Base-by-base conservation (phyloP, 2,888 invertebrate genomes). In the Melikaiella ostensackeni region DNA sequence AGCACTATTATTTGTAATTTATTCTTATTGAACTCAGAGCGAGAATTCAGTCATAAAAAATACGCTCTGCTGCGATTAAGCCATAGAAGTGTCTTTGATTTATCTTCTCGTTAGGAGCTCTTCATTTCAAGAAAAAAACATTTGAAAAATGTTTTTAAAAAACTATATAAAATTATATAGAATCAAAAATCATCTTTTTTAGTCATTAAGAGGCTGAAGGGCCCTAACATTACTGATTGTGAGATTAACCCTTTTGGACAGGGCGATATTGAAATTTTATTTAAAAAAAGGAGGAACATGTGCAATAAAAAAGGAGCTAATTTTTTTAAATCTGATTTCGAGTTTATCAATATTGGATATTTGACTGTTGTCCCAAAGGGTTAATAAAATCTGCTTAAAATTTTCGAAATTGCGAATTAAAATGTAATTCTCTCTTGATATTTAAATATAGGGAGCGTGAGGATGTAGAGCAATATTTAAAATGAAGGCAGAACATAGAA, bases 391-490 rank as follows among this genome's bases (percentile, higher is more conserved):
- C 1, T 46, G 3, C 6, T 13, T 8, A 19, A 42, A 42, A 46
- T 16, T 30, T 66, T 4, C 19, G 46, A 66, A 70, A 66, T 13
- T 46, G 27, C 19, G 46, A 46, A 27, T 50, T 30, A 55, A 46
- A 50, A 70, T 50, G n/a, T 70, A 70, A n/a, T 70, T 70, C 50
- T 70, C 50, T 70, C 50, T 50, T 30, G 33, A 70, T n/a, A 50
- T 50, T 70, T 50, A 55, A 50, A 50, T 70, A 38, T 27, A 27
- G 61, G 27, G 38, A 75, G 24, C 33, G 55, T 55, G 57, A 50
- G 27, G 19, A 73, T 73, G 16, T 62, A 59, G 75, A 61, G 61
- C 42, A 75, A 75, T 84, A 80, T 82, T 78, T 74, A n/a, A 61
- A 81, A 81, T 46, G 74, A 64, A 59, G 70, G 57, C 73, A 76